Evolutionary conservation across 2,888 invertebrate species (phyloP), one percentile per base, ranked within the genome.

Genomic region (Strigamia maritima): DNA sequence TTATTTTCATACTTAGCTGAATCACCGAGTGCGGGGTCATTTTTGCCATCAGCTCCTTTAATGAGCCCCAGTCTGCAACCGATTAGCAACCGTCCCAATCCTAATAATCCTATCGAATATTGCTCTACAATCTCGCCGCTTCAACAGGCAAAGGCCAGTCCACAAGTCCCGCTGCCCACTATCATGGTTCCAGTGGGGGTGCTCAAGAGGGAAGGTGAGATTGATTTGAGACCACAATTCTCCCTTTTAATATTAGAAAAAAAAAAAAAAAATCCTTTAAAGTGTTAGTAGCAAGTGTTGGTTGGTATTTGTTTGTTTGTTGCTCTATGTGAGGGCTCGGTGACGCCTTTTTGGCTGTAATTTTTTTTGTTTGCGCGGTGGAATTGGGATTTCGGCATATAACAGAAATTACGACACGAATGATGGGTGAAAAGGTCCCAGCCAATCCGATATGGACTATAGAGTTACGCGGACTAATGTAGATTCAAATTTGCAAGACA

Each of bases 161-260:
- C 87, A 83, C 84, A 84, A 82, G 84, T 87, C 82, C 87, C 87
- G 83, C 88, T 88, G 80, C 92, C 93, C 7, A 90, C 92, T 35
- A 93, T 94, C n/a, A 91, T 94, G 89, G 93, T 94, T 54, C 93
- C 93, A 10, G 92, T 92, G n/a, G 92, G 93, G 2, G 94, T 94
- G 38, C 88, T 94, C 2, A 93, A 93, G 84, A 86, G 91, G 82
- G 90, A 91, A 86, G 91, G 91, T 88, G 87, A 86, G 84, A 60
- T 28, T n/a, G 14, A 19, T 24, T 26, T 22, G 24, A 22, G n/a
- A 60, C 10, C 65, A 10, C 65, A 6, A n/a, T n/a, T n/a, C n/a
- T 24, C 6, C n/a, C 65, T 24, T 24, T 65, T 60, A 60, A 75
- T 24, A 2, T 75, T 26, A 28, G n/a, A n/a, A n/a, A n/a, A n/a